Evolutionary conservation across 2,113 vertebrate species (phyloP), one percentile per base, ranked within the genome.

Genomic region (Calypte anna): DNA sequence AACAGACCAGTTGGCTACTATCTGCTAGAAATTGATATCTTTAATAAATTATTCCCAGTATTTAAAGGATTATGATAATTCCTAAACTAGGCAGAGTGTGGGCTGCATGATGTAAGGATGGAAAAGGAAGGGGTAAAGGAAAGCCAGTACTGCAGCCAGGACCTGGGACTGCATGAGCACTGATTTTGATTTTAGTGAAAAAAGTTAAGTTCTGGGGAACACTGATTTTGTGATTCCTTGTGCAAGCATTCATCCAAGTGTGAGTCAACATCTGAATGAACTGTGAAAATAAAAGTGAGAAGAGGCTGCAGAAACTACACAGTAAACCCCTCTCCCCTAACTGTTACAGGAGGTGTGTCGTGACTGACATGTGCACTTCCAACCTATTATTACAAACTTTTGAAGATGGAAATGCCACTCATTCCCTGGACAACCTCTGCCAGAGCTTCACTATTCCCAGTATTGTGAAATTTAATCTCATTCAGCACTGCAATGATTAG

Each of bases 41-140:
- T 72, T 82, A 72, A 94, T 72, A 94, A 95, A 90, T 82, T 64
- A 64, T 72, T 91, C 62, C 27, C n/a, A 58, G 4, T 76, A 79
- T 72, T 95, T 91, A 87, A 94, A 82, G 24, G 3, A 2, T 51
- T 82, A 76, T 61, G 19, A 82, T 44, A 21, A 21, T 20, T 84
- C 30, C 57, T 24, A 25, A 28, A 40, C 64, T 61, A 81, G 31
- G 36, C 25, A 66, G 5, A 53, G 57, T n/a, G 28, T 19, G 27
- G 48, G 14, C 14, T 88, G 87, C 19, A 13, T 50, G 57, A 92
- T 48, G 5, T 21, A 16, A 90, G 53, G 16, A 21, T 68, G 27
- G 57, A 72, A 88, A 81, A 54, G 4, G 33, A 83, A 70, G 10
- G 28, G 50, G 7, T 50, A 66, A 91, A 70, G 19, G 38, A 6